Base-by-base conservation (phyloP, 2,888 invertebrate genomes). In the Alsophila aescularia region DNA sequence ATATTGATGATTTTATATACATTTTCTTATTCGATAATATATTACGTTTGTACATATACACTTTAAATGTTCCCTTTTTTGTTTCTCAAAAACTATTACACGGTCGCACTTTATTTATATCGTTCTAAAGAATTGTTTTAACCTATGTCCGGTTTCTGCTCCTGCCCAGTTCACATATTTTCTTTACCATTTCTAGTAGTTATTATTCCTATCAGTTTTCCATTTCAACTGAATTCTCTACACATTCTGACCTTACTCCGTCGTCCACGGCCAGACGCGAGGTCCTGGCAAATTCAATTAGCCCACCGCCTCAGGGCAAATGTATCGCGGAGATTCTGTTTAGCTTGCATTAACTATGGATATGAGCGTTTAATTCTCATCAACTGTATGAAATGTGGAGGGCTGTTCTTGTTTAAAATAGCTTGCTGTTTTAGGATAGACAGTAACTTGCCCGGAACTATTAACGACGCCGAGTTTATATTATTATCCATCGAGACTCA, bases 261-360 rank as follows among this genome's bases (percentile, higher is more conserved):
- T 2, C 18, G 70, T 71, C 69, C 74, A 70, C 59, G 73, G 76
- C 58, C 72, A 69, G 66, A 47, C 64, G 64, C 72, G 73, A 76
- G 75, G 73, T 68, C 70, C 76, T 63, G 63, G 70, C 72, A 76
- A 82, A 81, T 81, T 73, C 72, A 79, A 81, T 81, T 81, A 81
- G 69, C 63, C 61, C 52, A 48, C 65, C 64, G 62, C 66, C 67
- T 67, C 64, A 58, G 54, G 70, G 64, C 65, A 61, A 71, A 72
- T 68, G 72, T 76, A 70, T 73, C 67, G 58, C 43, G 54, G 59
- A 67, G 66, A 66, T 75, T 69, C 70, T 66, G 73, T 73, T 76
- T 72, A 67, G 61, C 66, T 76, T 69, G 69, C 64, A 69, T 67
- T 71, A 64, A 56, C 45, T 56, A 56, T 56, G 50, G 45, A 55